Base-by-base conservation (phyloP, 2,113 vertebrate species). In the Phaethon lepturus region DNA sequence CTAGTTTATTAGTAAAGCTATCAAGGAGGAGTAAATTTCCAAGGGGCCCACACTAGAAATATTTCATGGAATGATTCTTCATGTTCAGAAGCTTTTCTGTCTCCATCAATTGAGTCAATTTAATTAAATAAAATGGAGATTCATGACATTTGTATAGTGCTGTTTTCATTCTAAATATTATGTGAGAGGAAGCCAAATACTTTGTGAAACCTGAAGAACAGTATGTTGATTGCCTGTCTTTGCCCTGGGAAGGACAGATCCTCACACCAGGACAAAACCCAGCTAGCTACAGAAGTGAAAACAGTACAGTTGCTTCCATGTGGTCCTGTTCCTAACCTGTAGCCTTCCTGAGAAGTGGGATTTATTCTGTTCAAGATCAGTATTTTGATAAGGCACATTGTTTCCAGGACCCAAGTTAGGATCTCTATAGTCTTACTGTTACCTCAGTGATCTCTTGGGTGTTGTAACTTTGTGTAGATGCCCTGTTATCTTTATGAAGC, bases 101-200 rank as follows among this genome's bases (percentile, higher is more conserved):
- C 79, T 97, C 31, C 22, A 31, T 74, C 56, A 69, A 1, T 26
- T 17, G 9, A 87, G 55, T 91, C 40, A 85, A 40, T 90, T 88
- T 85, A 90, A 77, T 95, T 87, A 82, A 95, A 69, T 59, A 73
- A 90, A 85, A 67, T 72, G n/a, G 66, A 94, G 66, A 75, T 90
- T 68, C 35, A n/a, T 91, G 71, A 72, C 44, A 64, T 62, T 92
- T 83, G 44, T 89, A 55, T 59, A 88, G 66, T 19, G 17, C 44
- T 90, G 38, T 78, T 87, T 94, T 75, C 19, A 75, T 88, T 95
- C 66, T n/a, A 90, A 82, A 63, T 86, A 68, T 82, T 90, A 26
- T 59, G 35, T 72, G 62, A 86, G 56, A 90, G n/a, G 66, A 78
- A 94, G 76, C 58, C 81, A 96, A 90, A 92, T 31, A 49, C 52